Base-by-base conservation (phyloP, 2,113 vertebrate genomes). In the Paramisgurnus dabryanus region DNA sequence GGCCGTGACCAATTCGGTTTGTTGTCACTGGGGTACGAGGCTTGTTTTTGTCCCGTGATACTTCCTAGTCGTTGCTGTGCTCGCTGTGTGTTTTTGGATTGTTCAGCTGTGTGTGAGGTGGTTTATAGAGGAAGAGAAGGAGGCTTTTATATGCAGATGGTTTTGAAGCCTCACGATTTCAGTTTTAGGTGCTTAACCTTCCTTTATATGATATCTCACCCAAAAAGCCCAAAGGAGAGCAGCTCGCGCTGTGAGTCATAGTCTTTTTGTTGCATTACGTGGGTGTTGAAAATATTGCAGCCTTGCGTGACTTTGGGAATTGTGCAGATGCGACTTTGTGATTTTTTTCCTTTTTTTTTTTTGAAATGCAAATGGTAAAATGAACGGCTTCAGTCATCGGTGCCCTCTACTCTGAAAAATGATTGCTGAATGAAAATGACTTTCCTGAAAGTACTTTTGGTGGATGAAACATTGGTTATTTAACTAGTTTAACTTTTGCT, bases 1-100 rank as follows among this genome's bases (percentile, higher is more conserved):
- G 83, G n/a, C 76, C 43, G 47, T 85, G 83, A 82, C 83, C 83
- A 76, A 82, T 79, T 82, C 69, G 67, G 50, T 76, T 79, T 70
- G 80, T 82, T 40, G 71, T 85, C 70, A 18, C 4, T 64, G 40
- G 55, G 17, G 78, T 73, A 43, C 7, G 55, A 45, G 57, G 40
- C 41, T 58, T 27, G 3, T 61, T 71, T 70, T 76, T 67, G 66
- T 75, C 70, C 74, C 40, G 7, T 79, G 65, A 80, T 55, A 40
- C 49, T 34, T 65, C n/a, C 12, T 53, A 79, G 63, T 71, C 61
- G 49, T 58, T 69, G 61, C 47, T 47, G 65, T 55, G 55, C 15
- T 60, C 71, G 76, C 66, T 69, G 66, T 66, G 60, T 8, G 13
- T 64, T 75, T 63, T 49, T 63, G 49, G 8, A 49, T 4, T 3